phyloP scores from a whole-genome alignment of 2,113 vertebrate species.

The Calypte anna region DNA sequence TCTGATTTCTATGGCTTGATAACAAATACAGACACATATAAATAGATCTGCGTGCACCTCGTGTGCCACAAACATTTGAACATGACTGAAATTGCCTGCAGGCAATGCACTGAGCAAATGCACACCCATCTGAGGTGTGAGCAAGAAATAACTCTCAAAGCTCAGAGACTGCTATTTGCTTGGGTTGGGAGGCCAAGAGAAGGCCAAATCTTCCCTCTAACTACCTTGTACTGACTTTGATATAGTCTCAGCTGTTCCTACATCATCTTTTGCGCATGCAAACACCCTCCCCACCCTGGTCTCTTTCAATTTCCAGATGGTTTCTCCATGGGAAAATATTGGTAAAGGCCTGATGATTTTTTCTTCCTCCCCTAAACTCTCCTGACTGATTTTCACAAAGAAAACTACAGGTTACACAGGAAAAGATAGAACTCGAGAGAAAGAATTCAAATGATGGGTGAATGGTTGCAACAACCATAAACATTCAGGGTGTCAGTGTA shows the following conservation, averaged over 20 bases:
- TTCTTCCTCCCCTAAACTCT: background rate
- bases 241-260: conserved; percentile 7
- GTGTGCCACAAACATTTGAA: conserved; percentile 22
- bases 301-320: conserved; percentile 1
- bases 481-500: background rate
- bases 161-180: conserved; percentile 10
- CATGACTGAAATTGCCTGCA: background rate
- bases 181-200: background rate
- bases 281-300: background rate
- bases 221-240: conserved; percentile 4
- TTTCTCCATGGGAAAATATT: background rate
- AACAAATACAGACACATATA: background rate
- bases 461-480: background rate
- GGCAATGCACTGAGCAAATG: background rate
- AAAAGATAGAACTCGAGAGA: background rate
- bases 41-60: conserved; percentile 22
- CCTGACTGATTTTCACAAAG: background rate
- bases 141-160: conserved; percentile 35
- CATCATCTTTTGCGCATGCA: conserved; percentile 7
- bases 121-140: conserved; percentile 27
- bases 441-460: background rate
- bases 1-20: conserved; percentile 20
- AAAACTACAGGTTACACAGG: background rate
- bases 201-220: background rate
- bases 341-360: background rate